Evolutionary conservation across 2,888 invertebrate genomes (phyloP).

Genomic region (Drosophila austrosaltans): DNA sequence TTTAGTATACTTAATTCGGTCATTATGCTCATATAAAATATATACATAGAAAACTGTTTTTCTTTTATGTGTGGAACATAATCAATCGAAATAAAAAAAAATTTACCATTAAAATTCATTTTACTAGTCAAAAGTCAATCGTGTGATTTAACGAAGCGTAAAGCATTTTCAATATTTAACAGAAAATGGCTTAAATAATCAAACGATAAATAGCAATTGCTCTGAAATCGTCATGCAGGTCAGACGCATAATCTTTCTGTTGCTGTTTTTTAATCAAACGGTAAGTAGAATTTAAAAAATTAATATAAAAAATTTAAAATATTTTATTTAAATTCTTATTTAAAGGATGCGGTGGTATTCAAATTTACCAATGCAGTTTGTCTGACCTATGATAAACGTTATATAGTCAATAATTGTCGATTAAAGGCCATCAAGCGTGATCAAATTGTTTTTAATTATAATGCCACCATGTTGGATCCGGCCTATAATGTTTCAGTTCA

Average conservation of each 20-base stretch:
- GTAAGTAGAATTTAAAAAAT: background rate
- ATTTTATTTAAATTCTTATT: background rate
- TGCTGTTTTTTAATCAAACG: background rate
- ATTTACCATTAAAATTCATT: background rate
- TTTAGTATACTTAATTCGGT: no score
- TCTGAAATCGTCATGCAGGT: background rate
- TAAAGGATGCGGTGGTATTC: constrained; percentile 31
- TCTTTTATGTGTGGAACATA: background rate
- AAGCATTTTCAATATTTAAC: background rate
- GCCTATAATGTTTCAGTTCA: constrained; percentile 14
- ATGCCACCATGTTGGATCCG: constrained; percentile 27
- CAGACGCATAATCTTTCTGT: background rate
- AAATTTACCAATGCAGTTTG: constrained; percentile 45
- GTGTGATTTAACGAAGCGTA: background rate
- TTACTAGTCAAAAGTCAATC: background rate
- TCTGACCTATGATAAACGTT: constrained; percentile 33
- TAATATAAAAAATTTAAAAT: background rate
- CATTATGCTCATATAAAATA: no score
- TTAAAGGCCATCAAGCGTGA: constrained; percentile 41
- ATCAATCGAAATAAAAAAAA: background rate
- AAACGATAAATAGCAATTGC: background rate
- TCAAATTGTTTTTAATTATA: constrained; percentile 29
- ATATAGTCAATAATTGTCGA: constrained; percentile 34
- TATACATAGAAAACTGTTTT: background rate
- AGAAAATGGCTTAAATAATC: background rate